phyloP scores from a whole-genome alignment of 2,797 vertebrate species.

The Melanitta fusca region DNA sequence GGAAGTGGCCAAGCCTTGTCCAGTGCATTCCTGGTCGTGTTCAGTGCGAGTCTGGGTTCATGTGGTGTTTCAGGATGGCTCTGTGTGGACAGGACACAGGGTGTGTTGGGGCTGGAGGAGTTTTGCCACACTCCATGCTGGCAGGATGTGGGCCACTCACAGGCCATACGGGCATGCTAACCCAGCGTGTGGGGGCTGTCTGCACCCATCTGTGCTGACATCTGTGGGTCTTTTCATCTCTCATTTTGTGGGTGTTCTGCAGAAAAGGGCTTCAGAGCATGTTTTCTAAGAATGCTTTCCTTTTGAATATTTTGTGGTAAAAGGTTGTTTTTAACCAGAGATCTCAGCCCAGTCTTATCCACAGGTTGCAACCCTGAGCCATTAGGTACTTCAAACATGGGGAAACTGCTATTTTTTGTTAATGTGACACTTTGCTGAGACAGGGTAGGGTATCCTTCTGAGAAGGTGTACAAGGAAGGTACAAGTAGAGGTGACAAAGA shows the following conservation, averaged over 20 bases:
- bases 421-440: neutral
- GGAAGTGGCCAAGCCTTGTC: neutral
- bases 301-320: neutral
- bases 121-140: neutral
- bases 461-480: neutral
- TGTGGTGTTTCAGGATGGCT: neutral
- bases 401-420: neutral
- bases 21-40: neutral
- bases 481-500: neutral
- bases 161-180: neutral
- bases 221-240: neutral
- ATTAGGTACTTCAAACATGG: neutral
- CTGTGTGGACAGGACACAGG: neutral
- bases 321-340: neutral
- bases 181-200: neutral
- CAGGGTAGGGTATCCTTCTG: neutral
- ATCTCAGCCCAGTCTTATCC: neutral
- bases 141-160: rapidly evolving
- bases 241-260: neutral
- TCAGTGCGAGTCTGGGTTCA: neutral
- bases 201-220: neutral
- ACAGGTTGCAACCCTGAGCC: neutral
- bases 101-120: neutral
- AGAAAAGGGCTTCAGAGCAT: neutral
- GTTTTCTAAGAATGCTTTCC: neutral